Evolutionary conservation across 2,888 invertebrate species (phyloP).

Genomic region (Meandrusa payeni): DNA sequence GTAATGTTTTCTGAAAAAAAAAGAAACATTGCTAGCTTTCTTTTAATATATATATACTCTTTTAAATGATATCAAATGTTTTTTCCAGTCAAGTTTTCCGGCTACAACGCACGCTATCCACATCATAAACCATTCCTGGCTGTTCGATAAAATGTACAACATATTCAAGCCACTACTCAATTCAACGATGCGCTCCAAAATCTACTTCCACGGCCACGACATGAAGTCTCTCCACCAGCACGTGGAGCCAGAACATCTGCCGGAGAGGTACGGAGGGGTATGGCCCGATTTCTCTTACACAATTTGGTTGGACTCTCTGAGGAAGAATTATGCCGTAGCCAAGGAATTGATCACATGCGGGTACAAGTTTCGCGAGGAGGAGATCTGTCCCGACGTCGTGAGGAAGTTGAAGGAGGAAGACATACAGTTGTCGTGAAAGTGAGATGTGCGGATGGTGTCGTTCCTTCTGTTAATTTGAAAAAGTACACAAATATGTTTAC

Average conservation of each 20-base stretch:
- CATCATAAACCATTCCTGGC: constrained; percentile 90
- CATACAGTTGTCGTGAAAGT: constrained; percentile 45
- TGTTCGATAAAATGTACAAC: constrained; percentile 88
- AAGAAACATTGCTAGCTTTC: no score
- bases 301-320: constrained; percentile 86
- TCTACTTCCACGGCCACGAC: constrained; percentile 87
- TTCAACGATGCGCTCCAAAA: constrained; percentile 83
- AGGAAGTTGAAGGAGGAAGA: constrained; percentile 59
- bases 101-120: constrained; percentile 87
- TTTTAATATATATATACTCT: no score
- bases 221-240: constrained; percentile 87
- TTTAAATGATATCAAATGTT: no score
- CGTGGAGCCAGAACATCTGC: constrained; percentile 85
- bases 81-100: constrained; percentile 85
- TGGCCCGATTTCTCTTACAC: constrained; percentile 87
- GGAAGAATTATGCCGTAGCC: constrained; percentile 77
- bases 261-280: constrained; percentile 85
- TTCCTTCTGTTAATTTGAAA: no score
- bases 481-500: no score
- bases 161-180: constrained; percentile 89
- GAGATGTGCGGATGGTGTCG: no score
- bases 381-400: constrained; percentile 56
- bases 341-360: constrained; percentile 84
- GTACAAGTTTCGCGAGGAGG: constrained; percentile 77
- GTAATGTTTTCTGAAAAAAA: no score